A percentile compares a stretch with the other conserved stretches of the same genome.
phyloP scores from a whole-genome alignment of 2,888 invertebrate species.

The Drepana falcataria region DNA sequence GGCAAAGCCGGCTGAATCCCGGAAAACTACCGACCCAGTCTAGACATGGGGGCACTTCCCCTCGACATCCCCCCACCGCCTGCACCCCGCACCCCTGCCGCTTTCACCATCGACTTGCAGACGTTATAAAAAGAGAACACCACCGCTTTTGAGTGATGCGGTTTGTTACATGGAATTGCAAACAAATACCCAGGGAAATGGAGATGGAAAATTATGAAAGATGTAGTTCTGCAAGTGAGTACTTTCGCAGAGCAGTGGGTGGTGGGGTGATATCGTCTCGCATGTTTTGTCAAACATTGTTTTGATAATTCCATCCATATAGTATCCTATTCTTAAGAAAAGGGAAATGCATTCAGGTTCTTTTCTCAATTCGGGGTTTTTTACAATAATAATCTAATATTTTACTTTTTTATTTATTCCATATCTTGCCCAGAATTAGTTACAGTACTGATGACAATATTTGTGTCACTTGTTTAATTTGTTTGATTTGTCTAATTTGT shows the following conservation, averaged over 20 bases:
- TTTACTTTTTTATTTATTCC: too few species aligned
- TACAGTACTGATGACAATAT: too few species aligned
- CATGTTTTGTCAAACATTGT: too few species aligned
- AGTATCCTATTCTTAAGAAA: too few species aligned
- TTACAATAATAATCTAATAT: too few species aligned
- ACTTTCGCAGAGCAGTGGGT: constrained; percentile 6
- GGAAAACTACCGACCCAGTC: constrained; percentile 80
- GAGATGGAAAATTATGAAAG: constrained; percentile 47
- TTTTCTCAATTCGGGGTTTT: too few species aligned
- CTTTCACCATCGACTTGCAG: constrained; percentile 71
- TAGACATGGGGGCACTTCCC: constrained; percentile 78
- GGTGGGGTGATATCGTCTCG: constrained; percentile 3
- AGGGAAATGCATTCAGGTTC: too few species aligned
- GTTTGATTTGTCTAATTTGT: too few species aligned
- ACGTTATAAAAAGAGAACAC: constrained; percentile 67
- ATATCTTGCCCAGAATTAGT: too few species aligned
- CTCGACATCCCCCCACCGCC: constrained; percentile 36
- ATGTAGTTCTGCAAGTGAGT: constrained; percentile 23
- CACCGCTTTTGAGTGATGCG: constrained; percentile 61
- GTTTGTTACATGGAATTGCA: constrained; percentile 39
- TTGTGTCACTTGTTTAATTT: too few species aligned
- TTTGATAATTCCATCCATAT: too few species aligned
- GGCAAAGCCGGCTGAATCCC: constrained; percentile 75
- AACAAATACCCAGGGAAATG: constrained; percentile 52
- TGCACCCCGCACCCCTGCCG: constrained; percentile 42